A percentile compares a stretch with the other conserved stretches of the same genome.
These are phyloP conservation scores for Apus apus DNA, from an alignment of 2,113 vertebrate species.

Conservation along the genomic window DNA sequence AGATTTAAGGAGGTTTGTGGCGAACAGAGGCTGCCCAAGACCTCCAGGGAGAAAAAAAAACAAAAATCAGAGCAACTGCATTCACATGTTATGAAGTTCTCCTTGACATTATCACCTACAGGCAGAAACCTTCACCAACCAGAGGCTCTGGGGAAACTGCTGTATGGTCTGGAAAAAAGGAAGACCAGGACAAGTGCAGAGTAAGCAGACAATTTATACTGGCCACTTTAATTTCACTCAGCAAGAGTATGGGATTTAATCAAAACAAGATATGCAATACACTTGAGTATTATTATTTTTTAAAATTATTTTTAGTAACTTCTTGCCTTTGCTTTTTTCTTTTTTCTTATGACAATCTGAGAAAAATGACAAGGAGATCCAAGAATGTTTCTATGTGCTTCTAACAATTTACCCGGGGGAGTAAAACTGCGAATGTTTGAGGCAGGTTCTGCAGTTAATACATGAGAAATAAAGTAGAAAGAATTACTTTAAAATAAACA, in stretches of 20 bases:
- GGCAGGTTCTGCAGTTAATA: background rate
- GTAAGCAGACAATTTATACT: background rate
- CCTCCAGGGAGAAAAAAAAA: background rate
- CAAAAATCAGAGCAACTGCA: background rate
- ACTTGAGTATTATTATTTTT: accelerated
- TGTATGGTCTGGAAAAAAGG: background rate
- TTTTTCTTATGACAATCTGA: background rate
- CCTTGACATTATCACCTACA: background rate
- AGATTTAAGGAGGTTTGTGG: background rate
- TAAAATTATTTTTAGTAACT: background rate
- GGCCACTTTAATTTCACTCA: background rate
- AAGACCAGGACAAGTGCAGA: background rate
- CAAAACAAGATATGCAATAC: background rate
- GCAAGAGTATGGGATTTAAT: background rate
- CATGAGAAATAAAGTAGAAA: background rate
- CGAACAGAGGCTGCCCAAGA: background rate
- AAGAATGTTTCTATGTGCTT: background rate
- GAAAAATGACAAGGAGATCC: background rate
- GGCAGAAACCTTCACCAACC: background rate
- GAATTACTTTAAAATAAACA: background rate
- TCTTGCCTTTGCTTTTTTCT: background rate
- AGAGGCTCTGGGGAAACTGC: background rate
- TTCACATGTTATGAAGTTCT: background rate
- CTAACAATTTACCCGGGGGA: background rate
- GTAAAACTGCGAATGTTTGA: background rate